Conservation (phyloP, 2,888 invertebrate genomes). For the Ormyrus thymus region DNA sequence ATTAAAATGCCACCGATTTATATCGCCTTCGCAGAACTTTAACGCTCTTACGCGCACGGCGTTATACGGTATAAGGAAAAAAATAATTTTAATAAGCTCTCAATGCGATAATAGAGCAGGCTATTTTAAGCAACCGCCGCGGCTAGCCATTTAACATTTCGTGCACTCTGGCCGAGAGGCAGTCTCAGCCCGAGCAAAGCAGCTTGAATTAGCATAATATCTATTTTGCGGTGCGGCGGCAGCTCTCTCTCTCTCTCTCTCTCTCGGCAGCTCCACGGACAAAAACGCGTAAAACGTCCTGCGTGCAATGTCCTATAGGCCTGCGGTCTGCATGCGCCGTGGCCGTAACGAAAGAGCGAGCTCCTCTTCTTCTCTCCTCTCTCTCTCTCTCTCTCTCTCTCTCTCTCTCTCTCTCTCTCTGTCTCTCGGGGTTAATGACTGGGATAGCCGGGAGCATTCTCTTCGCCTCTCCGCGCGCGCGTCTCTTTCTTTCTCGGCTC, state of each 20-base stretch:
- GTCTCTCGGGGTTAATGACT: background rate
- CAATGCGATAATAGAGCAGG: too few relatives aligned
- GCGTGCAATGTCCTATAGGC: slow-evolving; percentile 33
- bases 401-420: slow-evolving; percentile 27
- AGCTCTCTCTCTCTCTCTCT: background rate
- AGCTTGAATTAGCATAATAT: background rate
- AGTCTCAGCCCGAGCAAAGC: background rate
- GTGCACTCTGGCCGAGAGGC: background rate
- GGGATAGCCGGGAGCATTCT: too few relatives aligned
- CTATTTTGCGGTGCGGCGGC: background rate
- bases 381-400: background rate
- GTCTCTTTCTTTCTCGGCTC: background rate
- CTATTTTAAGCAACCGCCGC: background rate
- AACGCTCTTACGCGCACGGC: too few relatives aligned
- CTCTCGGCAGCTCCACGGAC: background rate
- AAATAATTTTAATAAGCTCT: too few relatives aligned
- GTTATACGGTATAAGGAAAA: too few relatives aligned
- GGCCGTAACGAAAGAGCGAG: slow-evolving; percentile 41
- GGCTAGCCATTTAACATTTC: background rate
- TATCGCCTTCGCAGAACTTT: too few relatives aligned
- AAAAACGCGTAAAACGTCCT: background rate
- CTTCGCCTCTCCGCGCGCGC: background rate
- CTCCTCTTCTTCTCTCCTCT: slow-evolving; percentile 5
- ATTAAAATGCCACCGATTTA: too few relatives aligned
- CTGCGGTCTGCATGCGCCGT: background rate